These are phyloP conservation scores for Thereva unica DNA, from an alignment of 2,888 invertebrate genomes.

Conservation along the genomic window DNA sequence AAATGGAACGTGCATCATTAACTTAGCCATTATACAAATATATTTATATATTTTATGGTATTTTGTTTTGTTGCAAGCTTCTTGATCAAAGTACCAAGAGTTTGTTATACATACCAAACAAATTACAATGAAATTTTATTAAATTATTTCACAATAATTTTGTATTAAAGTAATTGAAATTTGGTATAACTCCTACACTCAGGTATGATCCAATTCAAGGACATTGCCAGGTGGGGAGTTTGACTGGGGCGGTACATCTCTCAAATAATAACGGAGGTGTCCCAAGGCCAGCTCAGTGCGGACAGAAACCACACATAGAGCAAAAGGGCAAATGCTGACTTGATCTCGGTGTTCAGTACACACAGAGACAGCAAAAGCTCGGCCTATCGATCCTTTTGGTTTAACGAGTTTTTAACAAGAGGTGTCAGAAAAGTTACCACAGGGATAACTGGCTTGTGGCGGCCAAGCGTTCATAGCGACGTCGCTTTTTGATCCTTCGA, in stretches of 20 bases:
- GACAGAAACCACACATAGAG: slow-evolving; percentile 74
- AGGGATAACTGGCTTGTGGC: slow-evolving; percentile 72
- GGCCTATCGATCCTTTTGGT: slow-evolving; percentile 70
- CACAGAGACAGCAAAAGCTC: slow-evolving; percentile 68
- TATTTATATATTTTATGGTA: slow-evolving; percentile 21
- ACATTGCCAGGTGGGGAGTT: slow-evolving; percentile 43
- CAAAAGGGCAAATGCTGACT: slow-evolving; percentile 71
- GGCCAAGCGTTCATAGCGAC: slow-evolving; percentile 66
- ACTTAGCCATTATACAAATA: slow-evolving; percentile 18
- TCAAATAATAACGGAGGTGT: slow-evolving; percentile 38
- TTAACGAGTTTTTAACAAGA: slow-evolving; percentile 60
- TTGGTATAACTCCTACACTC: slow-evolving; percentile 14
- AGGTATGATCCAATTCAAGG: slow-evolving; percentile 31
- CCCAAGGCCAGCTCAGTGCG: slow-evolving; percentile 62
- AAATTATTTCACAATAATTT: neutral
- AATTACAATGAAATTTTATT: slow-evolving; percentile 17
- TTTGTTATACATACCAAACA: slow-evolving; percentile 19
- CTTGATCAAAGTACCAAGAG: slow-evolving; percentile 24
- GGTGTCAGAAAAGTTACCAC: slow-evolving; percentile 75
- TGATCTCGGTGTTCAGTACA: slow-evolving; percentile 66
- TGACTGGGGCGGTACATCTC: slow-evolving; percentile 44
- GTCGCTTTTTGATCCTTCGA: slow-evolving; percentile 73
- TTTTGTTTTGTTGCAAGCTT: slow-evolving; percentile 23
- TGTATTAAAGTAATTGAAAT: slow-evolving; percentile 10
- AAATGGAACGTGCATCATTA: slow-evolving; percentile 21